Base-by-base conservation (phyloP, 2,113 vertebrate species). In the Panthera tigris region DNA sequence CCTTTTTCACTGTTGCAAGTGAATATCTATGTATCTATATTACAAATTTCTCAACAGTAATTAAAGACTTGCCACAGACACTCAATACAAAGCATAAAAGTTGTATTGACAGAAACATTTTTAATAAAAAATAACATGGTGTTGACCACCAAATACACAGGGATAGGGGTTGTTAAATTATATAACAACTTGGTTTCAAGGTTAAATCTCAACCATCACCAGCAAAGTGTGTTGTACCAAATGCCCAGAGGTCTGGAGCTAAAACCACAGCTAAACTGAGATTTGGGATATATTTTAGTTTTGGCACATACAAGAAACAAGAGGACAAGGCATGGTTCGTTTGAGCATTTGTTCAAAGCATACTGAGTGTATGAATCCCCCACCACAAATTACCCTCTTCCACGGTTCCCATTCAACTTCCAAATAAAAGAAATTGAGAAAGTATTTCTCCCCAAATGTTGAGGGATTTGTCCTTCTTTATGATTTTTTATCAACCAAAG, bases 151-250 rank as follows among this genome's bases (percentile, higher is more conserved):
- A 78, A 45, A 50, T 85, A 80, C 7, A 66, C 8, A 96, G 16
- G 33, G 45, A 91, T 93, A 93, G 95, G 39, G 57, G 88, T 96
- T 11, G 57, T 92, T 84, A 88, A 90, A 84, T 95, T 85, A 91
- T 78, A 12, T 45, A 94, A 80, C 80, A 84, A 79, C 15, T 92
- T 94, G 57, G 73, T 86, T 78, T 91, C 41, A 95, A 74, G 33
- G 57, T 81, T 88, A 94, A 96, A 95, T 88, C 50, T 68, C 33
- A 95, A 78, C n/a, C 12, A 68, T 80, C 21, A 66, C 63, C 74
- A 95, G 78, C 33, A 65, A 96, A 90, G 21, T 83, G 7, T 86
- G 1, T 85, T 91, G 11, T 86, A 57, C 41, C 80, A 82, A 68
- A 48, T 89, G 7, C 92, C 55, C 76, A 85, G 57, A 78, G 71